Percentiles rank a stretch among this genome's conserved stretches.
Evolutionary conservation across 1,140 invertebrate genomes (phyloP).

Genomic region (Drosophila bifasciata): DNA sequence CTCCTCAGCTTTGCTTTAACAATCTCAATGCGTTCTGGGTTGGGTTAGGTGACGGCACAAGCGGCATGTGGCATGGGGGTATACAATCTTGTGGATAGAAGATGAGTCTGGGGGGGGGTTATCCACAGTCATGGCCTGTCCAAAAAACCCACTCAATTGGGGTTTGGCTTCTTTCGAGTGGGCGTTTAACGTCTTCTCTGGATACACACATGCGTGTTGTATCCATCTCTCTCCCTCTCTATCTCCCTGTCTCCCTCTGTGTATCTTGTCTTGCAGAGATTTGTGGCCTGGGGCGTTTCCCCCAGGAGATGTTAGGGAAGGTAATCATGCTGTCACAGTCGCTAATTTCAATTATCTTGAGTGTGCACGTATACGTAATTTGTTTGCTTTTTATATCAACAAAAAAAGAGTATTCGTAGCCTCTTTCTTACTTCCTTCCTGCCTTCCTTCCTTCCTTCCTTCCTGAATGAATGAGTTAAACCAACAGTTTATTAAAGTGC

Average conservation of each 20-base stretch:
- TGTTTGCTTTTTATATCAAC: constrained; percentile 59
- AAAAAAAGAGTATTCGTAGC: constrained; percentile 29
- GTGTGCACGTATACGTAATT: constrained; percentile 70
- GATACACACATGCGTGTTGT: constrained; percentile 39
- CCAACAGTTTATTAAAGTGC: constrained; percentile 41
- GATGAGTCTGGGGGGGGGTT: constrained; percentile 11
- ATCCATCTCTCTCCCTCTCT: constrained; percentile 21
- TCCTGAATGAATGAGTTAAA: constrained; percentile 46
- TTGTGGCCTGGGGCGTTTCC: constrained; percentile 56
- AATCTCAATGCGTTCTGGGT: constrained; percentile 42
- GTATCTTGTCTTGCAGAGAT: constrained; percentile 35
- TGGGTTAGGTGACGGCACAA: constrained; percentile 14
- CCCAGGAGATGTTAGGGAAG: constrained; percentile 59
- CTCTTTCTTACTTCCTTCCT: constrained; percentile 37
- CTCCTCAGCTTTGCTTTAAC: constrained; percentile 10
- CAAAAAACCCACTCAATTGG: constrained; percentile 76
- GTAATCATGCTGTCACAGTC: constrained; percentile 79
- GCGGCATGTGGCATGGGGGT: too few species aligned
- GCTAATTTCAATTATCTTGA: constrained; percentile 80
- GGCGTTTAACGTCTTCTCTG: constrained; percentile 47
- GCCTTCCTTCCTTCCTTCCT: constrained; percentile 69
- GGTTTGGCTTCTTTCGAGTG: constrained; percentile 69
- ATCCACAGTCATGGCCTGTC: constrained; percentile 48
- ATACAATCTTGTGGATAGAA: background rate
- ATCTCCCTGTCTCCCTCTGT: constrained; percentile 18